Evolutionary conservation across 2,888 invertebrate genomes (phyloP), one percentile per base, ranked within the genome.

Genomic region (Hoplodrina blanda): DNA sequence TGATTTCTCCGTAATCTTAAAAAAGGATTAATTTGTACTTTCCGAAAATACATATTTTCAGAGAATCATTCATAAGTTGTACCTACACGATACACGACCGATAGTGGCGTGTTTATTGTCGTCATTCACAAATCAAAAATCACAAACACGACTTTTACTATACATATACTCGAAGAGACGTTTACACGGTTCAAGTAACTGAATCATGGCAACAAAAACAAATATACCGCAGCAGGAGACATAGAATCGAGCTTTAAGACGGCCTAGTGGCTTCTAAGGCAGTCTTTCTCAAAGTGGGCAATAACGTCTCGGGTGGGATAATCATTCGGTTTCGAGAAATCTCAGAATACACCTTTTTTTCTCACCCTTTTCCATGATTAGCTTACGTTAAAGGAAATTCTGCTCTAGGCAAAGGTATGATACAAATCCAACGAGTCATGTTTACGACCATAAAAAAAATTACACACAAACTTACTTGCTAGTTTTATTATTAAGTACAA

Each of bases 351-450:
- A 8, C 37, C 8, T 37, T 37, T 6, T 33, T 37, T 37, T 37
- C 37, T 41, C 13, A 41, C 11, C 41, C 11, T 13, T 41, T 41
- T 11, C 11, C 41, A 41, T 41, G 41, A 13, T 41, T 13, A 41
- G 41, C 8, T 41, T 41, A 4, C 11, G 41, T 41, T 41, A 41
- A 1, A 41, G 41, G 41, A 41, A 41, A 11, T 41, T 41, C 11
- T 41, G 11, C 2, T 41, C 7, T 13, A 46, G 11, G 0, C 30
- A 68, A 1, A 37, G 15, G 20, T 11, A 15, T 10, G 8, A 6
- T 33, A 54, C 15, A 53, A 46, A 15, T 54, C 2, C 17, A 67
- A 44, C 15, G 15, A 67, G n/a, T 68, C n/a, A 33, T 46, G 37
- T 6, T 46, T 8, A n/a, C 44, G 41, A 50, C 2, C 17, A 8